Base-by-base conservation (phyloP, 2,888 invertebrate species). In the Petrophora chlorosata region DNA sequence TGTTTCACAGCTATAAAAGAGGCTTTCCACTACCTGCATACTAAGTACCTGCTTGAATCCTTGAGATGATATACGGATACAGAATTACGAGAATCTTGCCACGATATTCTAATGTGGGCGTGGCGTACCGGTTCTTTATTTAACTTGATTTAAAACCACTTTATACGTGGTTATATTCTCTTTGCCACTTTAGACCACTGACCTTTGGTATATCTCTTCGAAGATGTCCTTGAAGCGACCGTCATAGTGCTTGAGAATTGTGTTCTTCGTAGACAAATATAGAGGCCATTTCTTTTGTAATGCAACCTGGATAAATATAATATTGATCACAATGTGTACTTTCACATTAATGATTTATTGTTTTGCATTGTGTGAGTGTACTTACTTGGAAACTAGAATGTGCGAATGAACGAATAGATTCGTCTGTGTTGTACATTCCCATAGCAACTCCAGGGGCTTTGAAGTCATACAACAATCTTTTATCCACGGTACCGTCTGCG, bases 161-260 rank as follows among this genome's bases (percentile, higher is more conserved):
- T n/a, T n/a, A n/a, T n/a, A n/a, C n/a, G n/a, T 15, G 23, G 5
- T 17, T 42, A 26, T 41, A 41, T 48, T 46, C n/a, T 50, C 32
- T 43, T 39, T 30, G 25, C 23, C 12, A 33, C 39, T 42, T 33
- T 13, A 35, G 46, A 35, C 14, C 40, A 58, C 70, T 87, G 54
- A 95, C 95, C 92, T 93, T 61, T 96, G 94, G 81, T 93, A 97
- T 67, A 97, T 93, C 76, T 96, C 96, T 88, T 97, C 94, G 85
- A 97, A 97, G 63, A 97, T 96, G 76, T 97, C 97, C 89, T 97
- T 97, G 87, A 97, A 97, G 14, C 96, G 92, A 8, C 97, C 97
- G 77, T 97, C 97, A 74, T 97, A 97, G 58, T 91, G 91, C 84
- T 97, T 97, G 35, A 97, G 89, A 70, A 97, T 97, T 1, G 97